A percentile compares a stretch with the other conserved stretches of the same genome.
Evolutionary conservation across 2,888 invertebrate genomes (phyloP).

Genomic region (Netelia virgata): DNA sequence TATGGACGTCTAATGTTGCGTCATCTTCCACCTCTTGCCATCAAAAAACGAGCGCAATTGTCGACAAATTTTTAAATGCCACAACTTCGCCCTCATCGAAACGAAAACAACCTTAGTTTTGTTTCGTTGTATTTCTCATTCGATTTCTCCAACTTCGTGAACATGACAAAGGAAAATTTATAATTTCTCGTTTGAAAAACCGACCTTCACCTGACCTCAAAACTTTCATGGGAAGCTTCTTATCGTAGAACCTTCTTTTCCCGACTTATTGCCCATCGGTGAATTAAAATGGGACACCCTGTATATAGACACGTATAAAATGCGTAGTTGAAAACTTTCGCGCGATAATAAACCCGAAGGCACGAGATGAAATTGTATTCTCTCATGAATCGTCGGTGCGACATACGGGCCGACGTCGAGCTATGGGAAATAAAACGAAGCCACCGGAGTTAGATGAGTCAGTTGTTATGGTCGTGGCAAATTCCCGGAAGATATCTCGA

Average conservation of each 20-base stretch:
- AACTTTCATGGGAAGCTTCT: background rate
- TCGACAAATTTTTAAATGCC: too few species aligned
- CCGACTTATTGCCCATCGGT: too few species aligned
- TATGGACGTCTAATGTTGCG: too few species aligned
- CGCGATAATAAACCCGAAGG: background rate
- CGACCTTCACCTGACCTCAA: too few species aligned
- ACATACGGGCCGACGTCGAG: background rate
- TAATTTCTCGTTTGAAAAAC: too few species aligned
- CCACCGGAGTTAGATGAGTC: conserved; percentile 38
- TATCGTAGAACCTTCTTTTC: background rate
- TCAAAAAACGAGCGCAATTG: too few species aligned
- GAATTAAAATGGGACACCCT: background rate
- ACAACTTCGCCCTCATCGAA: too few species aligned
- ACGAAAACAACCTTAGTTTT: too few species aligned
- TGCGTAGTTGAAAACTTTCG: background rate
- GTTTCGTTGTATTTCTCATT: too few species aligned
- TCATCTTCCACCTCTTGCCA: too few species aligned
- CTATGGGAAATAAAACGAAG: conserved; percentile 25
- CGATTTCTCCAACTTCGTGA: too few species aligned
- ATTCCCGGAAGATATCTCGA: conserved; percentile 42
- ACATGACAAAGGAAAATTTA: too few species aligned
- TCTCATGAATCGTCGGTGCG: background rate
- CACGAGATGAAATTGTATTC: conserved; percentile 6
- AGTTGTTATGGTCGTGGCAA: conserved; percentile 21
- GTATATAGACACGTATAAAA: background rate